Conservation (phyloP, 2,113 vertebrate genomes). For the Emydura subglobosa region DNA sequence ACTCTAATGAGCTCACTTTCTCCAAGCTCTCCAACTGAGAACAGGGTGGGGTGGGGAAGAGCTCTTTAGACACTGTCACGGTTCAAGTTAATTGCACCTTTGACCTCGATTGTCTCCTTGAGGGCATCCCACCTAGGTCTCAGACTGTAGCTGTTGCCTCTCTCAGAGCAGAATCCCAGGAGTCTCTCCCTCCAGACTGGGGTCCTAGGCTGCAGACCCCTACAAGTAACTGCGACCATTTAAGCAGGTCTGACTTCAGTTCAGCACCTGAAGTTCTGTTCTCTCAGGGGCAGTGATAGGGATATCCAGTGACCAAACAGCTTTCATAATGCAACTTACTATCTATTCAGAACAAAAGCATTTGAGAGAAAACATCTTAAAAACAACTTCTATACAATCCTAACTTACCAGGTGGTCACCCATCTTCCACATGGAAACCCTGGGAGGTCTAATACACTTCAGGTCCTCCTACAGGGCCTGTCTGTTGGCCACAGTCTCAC, state of each 20-base stretch:
- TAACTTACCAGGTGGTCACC: neutral
- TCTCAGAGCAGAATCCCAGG: neutral
- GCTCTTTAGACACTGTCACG: constrained; percentile 54
- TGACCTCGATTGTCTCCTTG: constrained; percentile 19
- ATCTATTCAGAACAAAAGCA: neutral
- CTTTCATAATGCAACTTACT: neutral
- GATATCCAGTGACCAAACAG: neutral
- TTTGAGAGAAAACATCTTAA: neutral
- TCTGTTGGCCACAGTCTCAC: neutral
- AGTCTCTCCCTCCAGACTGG: neutral
- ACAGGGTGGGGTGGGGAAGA: constrained; percentile 49
- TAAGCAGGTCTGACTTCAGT: neutral
- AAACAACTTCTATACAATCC: neutral
- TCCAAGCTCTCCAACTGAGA: constrained; percentile 68
- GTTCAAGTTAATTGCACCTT: neutral
- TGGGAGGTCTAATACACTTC: neutral
- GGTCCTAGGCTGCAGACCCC: neutral
- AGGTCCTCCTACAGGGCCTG: neutral
- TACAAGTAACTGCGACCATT: neutral
- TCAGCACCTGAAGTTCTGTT: neutral
- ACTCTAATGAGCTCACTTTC: constrained; percentile 43
- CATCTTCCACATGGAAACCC: neutral
- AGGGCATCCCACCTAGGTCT: neutral
- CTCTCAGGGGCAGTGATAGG: neutral
- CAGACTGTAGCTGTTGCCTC: neutral